Percentiles rank a stretch among this genome's conserved stretches.
Evolutionary conservation across 2,888 invertebrate species (phyloP).

Genomic region (Calephelis perditalis): DNA sequence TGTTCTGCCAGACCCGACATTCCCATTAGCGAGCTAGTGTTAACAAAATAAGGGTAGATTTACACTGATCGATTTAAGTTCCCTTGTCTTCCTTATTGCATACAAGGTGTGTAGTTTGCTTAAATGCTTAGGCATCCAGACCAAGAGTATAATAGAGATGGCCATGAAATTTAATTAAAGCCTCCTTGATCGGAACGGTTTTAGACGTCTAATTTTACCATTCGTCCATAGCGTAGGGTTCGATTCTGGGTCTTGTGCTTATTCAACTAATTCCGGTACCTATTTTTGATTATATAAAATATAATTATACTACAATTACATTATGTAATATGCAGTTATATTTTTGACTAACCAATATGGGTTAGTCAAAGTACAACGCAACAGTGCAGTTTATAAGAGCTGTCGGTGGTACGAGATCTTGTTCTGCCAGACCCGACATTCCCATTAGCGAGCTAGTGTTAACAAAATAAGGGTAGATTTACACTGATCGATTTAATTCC

Average conservation of each 20-base stretch:
- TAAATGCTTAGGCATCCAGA: neutral
- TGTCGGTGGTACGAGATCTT: neutral
- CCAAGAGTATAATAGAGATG: neutral
- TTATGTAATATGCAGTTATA: too few species aligned
- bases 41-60: constrained; percentile 33
- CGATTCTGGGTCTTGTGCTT: too few species aligned
- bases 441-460: constrained; percentile 46
- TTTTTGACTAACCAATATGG: too few species aligned
- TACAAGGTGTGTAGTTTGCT: neutral
- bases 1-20: constrained; percentile 39
- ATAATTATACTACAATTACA: too few species aligned
- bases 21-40: constrained; percentile 48
- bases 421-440: constrained; percentile 40
- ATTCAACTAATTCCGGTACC: too few species aligned
- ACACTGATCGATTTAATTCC: constrained; percentile 26
- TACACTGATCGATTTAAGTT: constrained; percentile 25
- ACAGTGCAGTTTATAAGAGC: constrained; percentile 12
- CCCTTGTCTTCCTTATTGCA: constrained; percentile 17
- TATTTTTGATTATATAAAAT: too few species aligned
- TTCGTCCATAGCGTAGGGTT: too few species aligned
- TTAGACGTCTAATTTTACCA: too few species aligned
- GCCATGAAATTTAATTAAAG: too few species aligned
- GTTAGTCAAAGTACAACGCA: constrained; percentile 10
- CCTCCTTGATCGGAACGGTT: too few species aligned
- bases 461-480: constrained; percentile 33